These are phyloP conservation scores for Gonioctena quinquepunctata DNA, from an alignment of 1,140 invertebrate genomes.

Conservation along the genomic window DNA sequence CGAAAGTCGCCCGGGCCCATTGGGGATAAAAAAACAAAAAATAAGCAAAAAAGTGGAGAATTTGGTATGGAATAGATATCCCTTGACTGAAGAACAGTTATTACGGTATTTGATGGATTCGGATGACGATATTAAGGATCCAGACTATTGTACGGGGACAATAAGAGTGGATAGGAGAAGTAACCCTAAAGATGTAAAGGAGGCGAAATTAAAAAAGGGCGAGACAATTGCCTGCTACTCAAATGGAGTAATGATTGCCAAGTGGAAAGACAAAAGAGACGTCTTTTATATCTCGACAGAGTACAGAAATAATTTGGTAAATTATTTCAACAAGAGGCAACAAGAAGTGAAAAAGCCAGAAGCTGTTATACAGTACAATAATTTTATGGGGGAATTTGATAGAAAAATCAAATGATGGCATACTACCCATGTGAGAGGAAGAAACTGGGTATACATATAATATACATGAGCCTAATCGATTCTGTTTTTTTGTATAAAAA, in stretches of 20 bases:
- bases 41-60: background rate
- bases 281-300: constrained; percentile 40
- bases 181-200: constrained; percentile 29
- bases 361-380: too few species aligned
- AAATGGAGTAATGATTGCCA: constrained; percentile 40
- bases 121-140: background rate
- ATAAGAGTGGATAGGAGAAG: constrained; percentile 35
- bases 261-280: constrained; percentile 52
- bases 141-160: constrained; percentile 40
- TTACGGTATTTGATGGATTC: background rate
- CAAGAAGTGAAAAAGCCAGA: too few species aligned
- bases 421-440: too few species aligned
- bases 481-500: too few species aligned
- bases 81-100: background rate
- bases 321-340: too few species aligned
- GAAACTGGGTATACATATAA: too few species aligned
- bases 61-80: background rate
- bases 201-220: constrained; percentile 47
- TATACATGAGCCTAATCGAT: too few species aligned
- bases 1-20: constrained; percentile 1
- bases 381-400: too few species aligned
- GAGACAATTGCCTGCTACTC: constrained; percentile 45
- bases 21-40: background rate
- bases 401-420: too few species aligned
- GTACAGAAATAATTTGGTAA: too few species aligned